Evolutionary conservation across 2,888 invertebrate genomes (phyloP), one percentile per base, ranked within the genome.

Genomic region (Noctua fimbriata): DNA sequence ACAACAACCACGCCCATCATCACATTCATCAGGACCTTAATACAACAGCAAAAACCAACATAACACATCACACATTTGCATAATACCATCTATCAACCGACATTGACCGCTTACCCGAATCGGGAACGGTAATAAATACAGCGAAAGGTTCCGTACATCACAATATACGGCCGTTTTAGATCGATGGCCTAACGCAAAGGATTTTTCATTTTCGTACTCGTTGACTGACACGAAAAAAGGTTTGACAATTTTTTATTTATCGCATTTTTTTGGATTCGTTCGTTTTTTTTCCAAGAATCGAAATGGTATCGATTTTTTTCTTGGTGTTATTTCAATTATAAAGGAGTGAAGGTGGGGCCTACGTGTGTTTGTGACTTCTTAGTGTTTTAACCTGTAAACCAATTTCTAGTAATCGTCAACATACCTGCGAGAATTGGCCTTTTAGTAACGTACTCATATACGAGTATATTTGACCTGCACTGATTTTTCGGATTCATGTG

Each of bases 11-110:
- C 72, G 36, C 63, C 74, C 69, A 49, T 86, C 72, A 78, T 72
- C 69, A 66, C 69, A 83, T 73, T 65, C 36, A 82, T 82, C 76
- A 85, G 5, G 32, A 10, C 58, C n/a, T 60, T 71, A 79, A 82
- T 79, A 81, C 79, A 87, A 81, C 87, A 73, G 28, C 77, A 69
- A 89, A 87, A 88, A 83, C 81, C 84, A 85, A 88, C 70, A 90
- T 76, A 81, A 80, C 85, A 78, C 83, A 89, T 84, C 86, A 83
- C 81, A 79, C 79, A 93, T 93, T 91, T 92, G 91, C 92, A 94
- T 94, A 92, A 91, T 87, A 89, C 92, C 92, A 94, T 94, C 92
- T 91, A 94, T 94, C 94, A 94, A 87, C 89, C 89, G 78, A 83
- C 88, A 86, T 88, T 93, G 93, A 92, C 93, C 93, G 92, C 90